These are phyloP conservation scores for Drosophila mimetica DNA, from an alignment of 2,888 invertebrate genomes.

Conservation along the genomic window DNA sequence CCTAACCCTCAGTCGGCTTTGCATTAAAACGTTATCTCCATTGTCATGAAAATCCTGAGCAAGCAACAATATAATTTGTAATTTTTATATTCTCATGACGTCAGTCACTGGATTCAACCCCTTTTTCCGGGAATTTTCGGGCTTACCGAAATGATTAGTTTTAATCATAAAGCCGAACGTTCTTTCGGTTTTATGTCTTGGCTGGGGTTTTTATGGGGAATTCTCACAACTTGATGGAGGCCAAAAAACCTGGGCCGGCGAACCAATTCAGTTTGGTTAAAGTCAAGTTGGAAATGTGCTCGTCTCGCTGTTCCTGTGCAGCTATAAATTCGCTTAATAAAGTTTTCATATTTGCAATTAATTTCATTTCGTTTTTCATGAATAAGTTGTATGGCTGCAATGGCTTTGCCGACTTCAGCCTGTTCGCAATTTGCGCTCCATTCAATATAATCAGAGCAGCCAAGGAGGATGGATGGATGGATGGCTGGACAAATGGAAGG, in stretches of 20 bases:
- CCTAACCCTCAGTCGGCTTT: conserved; percentile 3
- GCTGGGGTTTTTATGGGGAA: conserved; percentile 19
- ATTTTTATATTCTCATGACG: conserved; percentile 21
- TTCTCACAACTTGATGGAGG: conserved; percentile 15
- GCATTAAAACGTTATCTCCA: conserved; percentile 22
- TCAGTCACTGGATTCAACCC: neutral
- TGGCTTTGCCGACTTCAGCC: conserved; percentile 51
- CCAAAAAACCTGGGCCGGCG: conserved; percentile 1
- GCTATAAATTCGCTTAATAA: conserved; percentile 71
- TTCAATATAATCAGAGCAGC: conserved; percentile 61
- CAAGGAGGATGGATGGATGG: conserved; percentile 32
- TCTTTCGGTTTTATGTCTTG: conserved; percentile 41
- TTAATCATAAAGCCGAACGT: conserved; percentile 57
- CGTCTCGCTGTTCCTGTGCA: conserved; percentile 7
- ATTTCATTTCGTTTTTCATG: conserved; percentile 71
- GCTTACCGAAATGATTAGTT: conserved; percentile 53
- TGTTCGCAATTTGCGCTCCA: conserved; percentile 66
- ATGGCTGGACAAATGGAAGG: conserved; percentile 27
- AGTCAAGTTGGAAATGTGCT: conserved; percentile 2
- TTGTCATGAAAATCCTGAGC: conserved; percentile 35
- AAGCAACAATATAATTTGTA: conserved; percentile 45
- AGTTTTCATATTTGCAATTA: conserved; percentile 74
- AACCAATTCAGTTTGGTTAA: conserved; percentile 2
- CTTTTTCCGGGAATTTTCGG: conserved; percentile 1
- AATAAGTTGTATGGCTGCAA: conserved; percentile 57